These are phyloP conservation scores for Sciurus niger DNA, from an alignment of 2,113 vertebrate species.

Conservation along the genomic window DNA sequence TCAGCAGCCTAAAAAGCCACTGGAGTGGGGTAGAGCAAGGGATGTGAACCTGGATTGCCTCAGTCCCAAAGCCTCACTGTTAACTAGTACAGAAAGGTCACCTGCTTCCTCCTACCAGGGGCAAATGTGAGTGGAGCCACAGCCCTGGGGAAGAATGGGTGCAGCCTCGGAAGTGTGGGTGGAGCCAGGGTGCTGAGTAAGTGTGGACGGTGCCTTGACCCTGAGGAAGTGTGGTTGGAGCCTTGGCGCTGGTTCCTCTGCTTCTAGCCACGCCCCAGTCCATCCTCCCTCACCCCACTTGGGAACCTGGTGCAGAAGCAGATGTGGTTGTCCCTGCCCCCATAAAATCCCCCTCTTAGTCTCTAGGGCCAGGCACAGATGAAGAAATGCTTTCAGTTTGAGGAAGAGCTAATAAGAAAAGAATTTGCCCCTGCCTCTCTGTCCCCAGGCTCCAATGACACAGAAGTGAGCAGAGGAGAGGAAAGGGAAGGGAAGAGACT, in stretches of 20 bases:
- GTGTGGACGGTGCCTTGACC: no score
- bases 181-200: no score
- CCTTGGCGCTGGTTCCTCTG: no score
- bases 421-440: no score
- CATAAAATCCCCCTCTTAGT: background rate
- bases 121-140: no score
- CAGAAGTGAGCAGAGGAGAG: fast-evolving
- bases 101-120: background rate
- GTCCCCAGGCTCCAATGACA: background rate
- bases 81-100: fast-evolving
- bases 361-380: background rate
- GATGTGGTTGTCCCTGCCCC: background rate
- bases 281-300: no score
- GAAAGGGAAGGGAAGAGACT: background rate
- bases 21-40: background rate
- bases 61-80: background rate
- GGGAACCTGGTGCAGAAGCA: background rate
- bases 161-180: background rate
- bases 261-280: no score
- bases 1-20: background rate
- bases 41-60: background rate
- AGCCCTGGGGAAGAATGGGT: no score
- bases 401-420: background rate
- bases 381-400: background rate
- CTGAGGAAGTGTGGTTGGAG: no score